phyloP scores from a whole-genome alignment of 2,888 invertebrate species.

The Pollenia labialis region DNA sequence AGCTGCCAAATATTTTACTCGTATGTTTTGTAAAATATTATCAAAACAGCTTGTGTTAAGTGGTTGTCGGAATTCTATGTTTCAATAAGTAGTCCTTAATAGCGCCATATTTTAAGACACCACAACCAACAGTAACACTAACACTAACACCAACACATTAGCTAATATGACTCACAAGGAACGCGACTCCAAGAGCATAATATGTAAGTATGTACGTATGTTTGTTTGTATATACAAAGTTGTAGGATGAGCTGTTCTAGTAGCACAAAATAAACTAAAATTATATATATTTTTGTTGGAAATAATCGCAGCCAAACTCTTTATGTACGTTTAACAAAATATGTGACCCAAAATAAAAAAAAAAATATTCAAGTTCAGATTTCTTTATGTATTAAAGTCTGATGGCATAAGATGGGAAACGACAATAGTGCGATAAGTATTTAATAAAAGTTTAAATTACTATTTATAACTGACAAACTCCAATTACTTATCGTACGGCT shows the following conservation, averaged over 20 bases:
- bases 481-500: too few relatives aligned
- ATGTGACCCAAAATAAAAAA: neutral
- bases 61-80: conserved; percentile 72
- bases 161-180: conserved; percentile 37
- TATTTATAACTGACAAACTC: neutral
- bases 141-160: conserved; percentile 57
- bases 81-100: conserved; percentile 73
- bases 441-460: neutral
- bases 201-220: neutral
- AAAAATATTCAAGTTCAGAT: conserved; percentile 46
- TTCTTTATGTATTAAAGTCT: conserved; percentile 5
- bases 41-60: conserved; percentile 72
- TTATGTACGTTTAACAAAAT: conserved; percentile 22
- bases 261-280: conserved; percentile 21
- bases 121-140: conserved; percentile 38
- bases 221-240: neutral
- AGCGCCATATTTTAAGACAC: conserved; percentile 71
- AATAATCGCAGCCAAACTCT: conserved; percentile 12
- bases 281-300: conserved; percentile 22
- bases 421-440: neutral
- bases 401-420: neutral
- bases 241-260: conserved; percentile 15
- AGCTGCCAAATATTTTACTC: neutral
- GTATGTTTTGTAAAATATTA: conserved; percentile 68
- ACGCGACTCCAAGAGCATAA: neutral